phyloP scores from a whole-genome alignment of 2,113 vertebrate genomes.

The Budorcas taxicolor region DNA sequence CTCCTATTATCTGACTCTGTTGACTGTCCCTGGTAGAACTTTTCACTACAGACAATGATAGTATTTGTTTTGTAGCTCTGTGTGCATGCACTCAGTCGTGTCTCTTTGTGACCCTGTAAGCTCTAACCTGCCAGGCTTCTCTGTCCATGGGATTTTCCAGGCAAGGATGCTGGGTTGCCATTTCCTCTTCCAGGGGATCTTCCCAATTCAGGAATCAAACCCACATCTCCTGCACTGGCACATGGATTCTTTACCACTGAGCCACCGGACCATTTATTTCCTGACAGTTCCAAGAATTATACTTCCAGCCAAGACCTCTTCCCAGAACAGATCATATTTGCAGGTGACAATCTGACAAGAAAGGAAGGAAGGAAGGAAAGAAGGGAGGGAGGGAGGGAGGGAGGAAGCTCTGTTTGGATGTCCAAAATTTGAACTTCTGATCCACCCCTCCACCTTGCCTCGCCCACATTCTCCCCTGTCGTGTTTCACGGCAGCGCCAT shows the following conservation, averaged over 20 bases:
- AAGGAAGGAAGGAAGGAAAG: fast-evolving
- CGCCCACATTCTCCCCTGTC: fast-evolving
- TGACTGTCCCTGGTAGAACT: neutral
- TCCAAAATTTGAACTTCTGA: neutral
- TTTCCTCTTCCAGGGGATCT: neutral
- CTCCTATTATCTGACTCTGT: neutral
- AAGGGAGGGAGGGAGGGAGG: no score
- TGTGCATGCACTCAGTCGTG: neutral
- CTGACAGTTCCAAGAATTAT: neutral
- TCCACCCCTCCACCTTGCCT: no score
- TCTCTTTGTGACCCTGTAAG: neutral
- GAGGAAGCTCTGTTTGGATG: neutral
- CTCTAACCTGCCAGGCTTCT: neutral
- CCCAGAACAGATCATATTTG: neutral
- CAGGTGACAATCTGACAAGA: neutral
- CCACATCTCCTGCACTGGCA: neutral
- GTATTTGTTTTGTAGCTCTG: neutral
- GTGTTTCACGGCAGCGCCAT: neutral
- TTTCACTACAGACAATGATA: neutral
- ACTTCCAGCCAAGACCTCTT: neutral
- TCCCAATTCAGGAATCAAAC: neutral
- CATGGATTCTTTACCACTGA: neutral
- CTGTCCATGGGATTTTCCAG: neutral
- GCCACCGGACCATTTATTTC: neutral
- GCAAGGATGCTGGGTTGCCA: neutral